Evolutionary conservation across 2,113 vertebrate species (phyloP), one percentile per base, ranked within the genome.

Genomic region (Galemys pyrenaicus): DNA sequence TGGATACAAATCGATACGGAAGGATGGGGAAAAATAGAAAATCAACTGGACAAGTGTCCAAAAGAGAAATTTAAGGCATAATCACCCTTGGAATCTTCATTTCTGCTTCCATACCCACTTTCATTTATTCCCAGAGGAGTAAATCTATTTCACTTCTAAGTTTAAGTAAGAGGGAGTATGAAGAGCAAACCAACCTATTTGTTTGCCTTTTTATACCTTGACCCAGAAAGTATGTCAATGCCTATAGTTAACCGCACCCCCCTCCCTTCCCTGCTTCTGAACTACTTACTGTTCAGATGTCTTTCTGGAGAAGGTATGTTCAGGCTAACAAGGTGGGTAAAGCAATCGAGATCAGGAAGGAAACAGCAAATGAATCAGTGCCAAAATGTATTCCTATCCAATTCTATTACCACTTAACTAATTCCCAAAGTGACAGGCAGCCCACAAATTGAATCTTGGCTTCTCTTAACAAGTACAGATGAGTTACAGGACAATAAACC

Each of bases 201-300:
- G 58, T 62, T 92, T 70, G 15, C 12, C 44, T 87, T 89, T 84
- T 91, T 81, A 62, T 41, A 92, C n/a, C 26, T 88, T 95, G 91
- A 71, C 89, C 64, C 89, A 96, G 87, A 95, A 97, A 75, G n/a
- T 22, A 93, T 83, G 92, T 94, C 32, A 46, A 49, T 46, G 20
- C 51, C 54, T 89, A 67, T 58, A 65, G 39, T 83, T 91, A 94
- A 35, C 83, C n/a, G 71, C 30, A 44, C 49, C 8, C 20, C 46
- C 20, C 46, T 54, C 30, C 12, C 35, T 24, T 44, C 62, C 28
- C 9, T 68, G 46, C 32, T 95, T 92, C 54, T 86, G 30, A 91
- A 82, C 78, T 90, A 68, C 56, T 92, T 89, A 86, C 44, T 91
- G 8, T 91, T 92, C 78, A 86, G 6, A 5, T 74, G 30, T 37